These are phyloP conservation scores for Euproctis similis DNA, from an alignment of 2,888 invertebrate species.

Conservation along the genomic window DNA sequence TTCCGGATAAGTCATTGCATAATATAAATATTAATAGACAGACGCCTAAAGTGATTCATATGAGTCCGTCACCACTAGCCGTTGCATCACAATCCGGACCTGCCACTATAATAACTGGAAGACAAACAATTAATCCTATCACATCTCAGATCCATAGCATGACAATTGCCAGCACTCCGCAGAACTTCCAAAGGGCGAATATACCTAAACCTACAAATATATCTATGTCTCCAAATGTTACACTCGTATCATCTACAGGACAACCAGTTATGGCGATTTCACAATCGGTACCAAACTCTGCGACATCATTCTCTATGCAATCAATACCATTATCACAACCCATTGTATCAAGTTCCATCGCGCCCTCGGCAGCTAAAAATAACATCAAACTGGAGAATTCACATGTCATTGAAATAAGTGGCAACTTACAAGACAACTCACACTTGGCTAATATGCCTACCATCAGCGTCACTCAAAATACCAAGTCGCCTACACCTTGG, in stretches of 20 bases:
- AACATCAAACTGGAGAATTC: constrained; percentile 62
- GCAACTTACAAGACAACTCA: constrained; percentile 58
- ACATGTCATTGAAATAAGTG: constrained; percentile 67
- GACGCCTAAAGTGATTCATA: constrained; percentile 65
- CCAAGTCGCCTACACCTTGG: constrained; percentile 69
- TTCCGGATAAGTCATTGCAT: constrained; percentile 53
- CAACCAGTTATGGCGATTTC: constrained; percentile 71
- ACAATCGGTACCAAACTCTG: constrained; percentile 56
- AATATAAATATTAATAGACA: constrained; percentile 48
- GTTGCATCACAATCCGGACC: constrained; percentile 46
- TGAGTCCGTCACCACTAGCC: constrained; percentile 46
- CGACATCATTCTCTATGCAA: constrained; percentile 57
- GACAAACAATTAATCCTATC: constrained; percentile 64
- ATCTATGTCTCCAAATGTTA: constrained; percentile 62
- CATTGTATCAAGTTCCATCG: constrained; percentile 66
- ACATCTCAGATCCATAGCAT: constrained; percentile 67
- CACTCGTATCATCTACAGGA: constrained; percentile 62
- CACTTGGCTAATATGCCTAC: constrained; percentile 53
- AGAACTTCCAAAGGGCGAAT: constrained; percentile 48
- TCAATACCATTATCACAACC: constrained; percentile 67
- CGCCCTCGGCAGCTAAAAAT: constrained; percentile 53
- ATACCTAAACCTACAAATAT: constrained; percentile 52
- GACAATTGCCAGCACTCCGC: constrained; percentile 54
- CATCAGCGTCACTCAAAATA: constrained; percentile 64
- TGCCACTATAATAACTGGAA: constrained; percentile 48